A percentile compares a stretch with the other conserved stretches of the same genome.
Conservation (phyloP, 2,888 invertebrate genomes). For the Iselma pallidipennis region DNA sequence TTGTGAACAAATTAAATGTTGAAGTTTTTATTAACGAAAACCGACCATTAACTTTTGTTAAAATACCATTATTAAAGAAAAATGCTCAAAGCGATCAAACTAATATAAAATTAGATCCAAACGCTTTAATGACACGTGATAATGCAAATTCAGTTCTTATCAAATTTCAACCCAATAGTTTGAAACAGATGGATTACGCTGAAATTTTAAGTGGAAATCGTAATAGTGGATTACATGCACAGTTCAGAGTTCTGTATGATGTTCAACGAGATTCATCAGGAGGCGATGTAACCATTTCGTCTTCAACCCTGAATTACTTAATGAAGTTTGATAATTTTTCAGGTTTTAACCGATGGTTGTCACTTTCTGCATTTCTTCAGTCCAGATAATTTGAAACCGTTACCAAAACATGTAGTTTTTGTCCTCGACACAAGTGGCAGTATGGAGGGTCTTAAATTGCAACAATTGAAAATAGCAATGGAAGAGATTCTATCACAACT, state of each 20-base stretch:
- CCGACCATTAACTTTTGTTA: slow-evolving; percentile 10
- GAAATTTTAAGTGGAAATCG: slow-evolving; percentile 39
- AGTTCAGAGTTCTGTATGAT: slow-evolving; percentile 70
- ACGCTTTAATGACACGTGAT: slow-evolving; percentile 31
- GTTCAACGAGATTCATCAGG: slow-evolving; percentile 61
- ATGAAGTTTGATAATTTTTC: not conserved
- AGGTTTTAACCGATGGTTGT: slow-evolving; percentile 43
- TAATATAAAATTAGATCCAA: slow-evolving; percentile 53
- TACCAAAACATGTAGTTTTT: slow-evolving; percentile 58
- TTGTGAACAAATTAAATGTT: slow-evolving; percentile 65
- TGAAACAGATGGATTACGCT: slow-evolving; percentile 60
- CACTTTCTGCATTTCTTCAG: slow-evolving; percentile 60
- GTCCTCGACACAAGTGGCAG: slow-evolving; percentile 60
- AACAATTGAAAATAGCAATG: slow-evolving; percentile 62
- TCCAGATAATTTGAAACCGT: slow-evolving; percentile 48
- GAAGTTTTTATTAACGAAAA: slow-evolving; percentile 32
- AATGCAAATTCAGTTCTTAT: slow-evolving; percentile 46
- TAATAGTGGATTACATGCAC: slow-evolving; percentile 60
- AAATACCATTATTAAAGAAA: slow-evolving; percentile 9
- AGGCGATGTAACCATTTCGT: slow-evolving; percentile 58
- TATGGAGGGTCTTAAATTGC: slow-evolving; percentile 57
- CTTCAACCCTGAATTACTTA: not conserved
- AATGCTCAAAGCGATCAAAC: slow-evolving; percentile 40
- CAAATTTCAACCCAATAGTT: slow-evolving; percentile 60
- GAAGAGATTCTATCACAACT: slow-evolving; percentile 62